These are phyloP conservation scores for Leuciscus waleckii DNA, from an alignment of 2,797 vertebrate genomes.

Conservation along the genomic window DNA sequence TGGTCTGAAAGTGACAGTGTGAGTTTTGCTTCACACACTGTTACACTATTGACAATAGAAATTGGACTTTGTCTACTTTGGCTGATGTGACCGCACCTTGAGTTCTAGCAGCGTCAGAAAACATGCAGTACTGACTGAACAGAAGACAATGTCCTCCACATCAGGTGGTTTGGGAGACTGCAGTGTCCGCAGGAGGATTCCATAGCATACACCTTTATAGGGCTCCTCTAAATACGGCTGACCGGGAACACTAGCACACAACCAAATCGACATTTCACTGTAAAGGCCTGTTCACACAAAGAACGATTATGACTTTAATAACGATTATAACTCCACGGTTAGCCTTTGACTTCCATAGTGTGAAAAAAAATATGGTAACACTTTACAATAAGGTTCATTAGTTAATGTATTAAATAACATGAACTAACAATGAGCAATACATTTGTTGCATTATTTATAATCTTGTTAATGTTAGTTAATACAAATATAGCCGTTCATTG, in stretches of 20 bases:
- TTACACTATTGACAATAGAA: background rate
- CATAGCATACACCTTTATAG: conserved; percentile 86
- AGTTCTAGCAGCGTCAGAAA: background rate
- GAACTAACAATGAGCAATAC: too few species aligned
- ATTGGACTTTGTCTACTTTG: background rate
- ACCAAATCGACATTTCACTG: background rate
- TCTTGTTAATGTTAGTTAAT: too few species aligned
- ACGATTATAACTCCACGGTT: background rate
- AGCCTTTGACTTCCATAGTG: too few species aligned
- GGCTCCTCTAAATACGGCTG: conserved; percentile 88
- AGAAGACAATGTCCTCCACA: conserved; percentile 89
- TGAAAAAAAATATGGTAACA: too few species aligned
- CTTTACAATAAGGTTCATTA: too few species aligned
- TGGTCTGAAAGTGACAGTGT: background rate
- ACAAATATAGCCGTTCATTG: too few species aligned
- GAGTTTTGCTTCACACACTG: too few species aligned
- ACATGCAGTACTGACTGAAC: conserved; percentile 79
- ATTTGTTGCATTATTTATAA: too few species aligned
- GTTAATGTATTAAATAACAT: too few species aligned
- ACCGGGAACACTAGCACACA: conserved; percentile 83
- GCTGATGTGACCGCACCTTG: background rate
- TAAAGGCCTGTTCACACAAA: background rate
- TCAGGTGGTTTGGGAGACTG: conserved; percentile 82
- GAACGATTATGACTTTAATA: background rate
- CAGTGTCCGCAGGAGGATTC: conserved; percentile 85